These are phyloP conservation scores for Parasteatoda tepidariorum DNA, from an alignment of 1,140 invertebrate genomes.

Conservation along the genomic window DNA sequence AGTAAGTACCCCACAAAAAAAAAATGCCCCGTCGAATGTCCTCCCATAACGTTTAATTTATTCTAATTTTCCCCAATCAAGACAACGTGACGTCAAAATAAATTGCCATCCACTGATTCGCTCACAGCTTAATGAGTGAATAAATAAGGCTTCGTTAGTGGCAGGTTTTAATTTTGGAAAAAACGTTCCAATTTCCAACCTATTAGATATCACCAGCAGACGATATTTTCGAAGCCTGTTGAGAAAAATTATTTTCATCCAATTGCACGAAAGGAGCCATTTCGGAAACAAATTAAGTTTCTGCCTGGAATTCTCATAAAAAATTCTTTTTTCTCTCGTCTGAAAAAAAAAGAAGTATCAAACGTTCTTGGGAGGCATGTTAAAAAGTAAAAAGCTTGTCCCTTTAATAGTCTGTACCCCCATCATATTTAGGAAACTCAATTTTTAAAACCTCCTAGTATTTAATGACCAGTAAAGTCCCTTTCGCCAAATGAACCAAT, in stretches of 20 bases:
- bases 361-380: background rate
- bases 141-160: conserved; percentile 23
- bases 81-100: background rate
- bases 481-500: conserved; percentile 42
- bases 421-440: conserved; percentile 39
- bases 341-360: background rate
- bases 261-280: conserved; percentile 43
- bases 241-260: conserved; percentile 25
- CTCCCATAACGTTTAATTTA: no score
- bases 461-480: conserved; percentile 46
- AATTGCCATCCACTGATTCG: background rate
- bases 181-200: conserved; percentile 25
- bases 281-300: conserved; percentile 51
- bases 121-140: conserved; percentile 22
- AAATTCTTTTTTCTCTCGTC: background rate
- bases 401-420: background rate
- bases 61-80: background rate
- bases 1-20: no score
- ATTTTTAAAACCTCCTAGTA: conserved; percentile 39
- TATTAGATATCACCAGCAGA: conserved; percentile 29
- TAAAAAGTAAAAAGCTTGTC: conserved; percentile 28
- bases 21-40: no score
- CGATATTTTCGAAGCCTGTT: background rate
- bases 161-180: conserved; percentile 20
- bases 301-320: background rate